Base-by-base conservation (phyloP, 1,140 invertebrate genomes). In the Heliconius melpomene region DNA sequence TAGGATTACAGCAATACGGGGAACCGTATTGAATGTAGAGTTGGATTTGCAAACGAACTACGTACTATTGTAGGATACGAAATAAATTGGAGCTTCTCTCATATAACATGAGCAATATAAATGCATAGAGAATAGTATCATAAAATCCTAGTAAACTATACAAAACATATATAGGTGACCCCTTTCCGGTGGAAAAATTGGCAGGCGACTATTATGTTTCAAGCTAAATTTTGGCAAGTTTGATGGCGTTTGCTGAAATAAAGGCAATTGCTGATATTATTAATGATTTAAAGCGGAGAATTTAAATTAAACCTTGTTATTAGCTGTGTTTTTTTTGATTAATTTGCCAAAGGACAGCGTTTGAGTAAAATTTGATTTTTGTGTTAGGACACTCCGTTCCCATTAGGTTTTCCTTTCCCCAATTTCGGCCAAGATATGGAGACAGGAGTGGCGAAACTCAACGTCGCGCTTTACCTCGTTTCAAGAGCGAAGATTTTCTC, bases 151-250 rank as follows among this genome's bases (percentile, higher is more conserved):
- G n/a, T n/a, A n/a, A n/a, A n/a, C n/a, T n/a, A n/a, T n/a, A n/a
- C n/a, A n/a, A n/a, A 29, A 50, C 72, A 71, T n/a, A 77, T 81
- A 77, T 79, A 66, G 82, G 77, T 79, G 79, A 83, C 79, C 82
- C 40, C 78, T 40, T 79, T 82, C 66, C 5, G 23, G 72, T 52
- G 71, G 70, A 82, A 84, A 82, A 84, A 84, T 84, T 84, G 83
- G 83, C 83, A 84, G 78, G 36, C 46, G 26, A 57, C 81, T 80
- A 74, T 84, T 82, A 84, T 70, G 76, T 79, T 84, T 82, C 72
- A 46, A 66, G 32, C 36, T 32, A 74, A 26, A 82, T 70, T 84
- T 84, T 82, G 81, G 81, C 81, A 81, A 82, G 74, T 82, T 70
- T 74, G 77, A 57, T 71, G 60, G 60, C 23, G n/a, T 66, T 66